A percentile compares a stretch with the other conserved stretches of the same genome.
phyloP scores from a whole-genome alignment of 2,797 vertebrate species.

The Gadopsis bispinosus region DNA sequence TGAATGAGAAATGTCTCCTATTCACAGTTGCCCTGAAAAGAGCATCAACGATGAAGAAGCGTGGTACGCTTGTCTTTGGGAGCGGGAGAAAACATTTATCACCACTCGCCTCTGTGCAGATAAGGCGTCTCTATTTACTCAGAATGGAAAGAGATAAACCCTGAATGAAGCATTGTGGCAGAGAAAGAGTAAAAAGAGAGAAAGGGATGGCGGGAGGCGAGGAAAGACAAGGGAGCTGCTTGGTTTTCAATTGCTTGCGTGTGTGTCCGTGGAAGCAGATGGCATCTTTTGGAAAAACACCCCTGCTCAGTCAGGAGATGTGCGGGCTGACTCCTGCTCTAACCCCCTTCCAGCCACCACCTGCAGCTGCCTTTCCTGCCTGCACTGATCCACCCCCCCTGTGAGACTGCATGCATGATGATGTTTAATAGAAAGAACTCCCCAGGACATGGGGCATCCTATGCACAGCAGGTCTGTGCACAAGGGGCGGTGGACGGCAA shows the following conservation, averaged over 20 bases:
- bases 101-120: constrained; percentile 77
- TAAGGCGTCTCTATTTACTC: constrained; percentile 86
- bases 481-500: constrained; percentile 41
- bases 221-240: constrained; percentile 48
- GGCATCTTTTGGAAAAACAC: constrained; percentile 69
- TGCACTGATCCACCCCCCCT: constrained; percentile 76
- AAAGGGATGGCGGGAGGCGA: constrained; percentile 24
- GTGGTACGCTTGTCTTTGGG: constrained; percentile 73
- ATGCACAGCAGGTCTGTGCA: constrained; percentile 63
- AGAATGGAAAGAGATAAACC: constrained; percentile 80
- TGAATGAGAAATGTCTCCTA: constrained; percentile 68
- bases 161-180: constrained; percentile 79
- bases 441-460: constrained; percentile 60
- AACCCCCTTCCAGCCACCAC: constrained; percentile 56
- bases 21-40: constrained; percentile 64
- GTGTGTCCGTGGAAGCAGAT: constrained; percentile 78
- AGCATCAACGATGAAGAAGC: constrained; percentile 79
- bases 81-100: constrained; percentile 82
- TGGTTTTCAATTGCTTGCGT: constrained; percentile 62
- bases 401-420: constrained; percentile 74
- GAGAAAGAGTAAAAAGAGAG: neutral
- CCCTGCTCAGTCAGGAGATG: constrained; percentile 57
- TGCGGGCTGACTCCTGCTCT: constrained; percentile 64
- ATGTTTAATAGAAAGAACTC: constrained; percentile 82
- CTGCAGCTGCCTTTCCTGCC: constrained; percentile 59